phyloP scores from a whole-genome alignment of 2,113 vertebrate species.

The Lutjanus erythropterus region DNA sequence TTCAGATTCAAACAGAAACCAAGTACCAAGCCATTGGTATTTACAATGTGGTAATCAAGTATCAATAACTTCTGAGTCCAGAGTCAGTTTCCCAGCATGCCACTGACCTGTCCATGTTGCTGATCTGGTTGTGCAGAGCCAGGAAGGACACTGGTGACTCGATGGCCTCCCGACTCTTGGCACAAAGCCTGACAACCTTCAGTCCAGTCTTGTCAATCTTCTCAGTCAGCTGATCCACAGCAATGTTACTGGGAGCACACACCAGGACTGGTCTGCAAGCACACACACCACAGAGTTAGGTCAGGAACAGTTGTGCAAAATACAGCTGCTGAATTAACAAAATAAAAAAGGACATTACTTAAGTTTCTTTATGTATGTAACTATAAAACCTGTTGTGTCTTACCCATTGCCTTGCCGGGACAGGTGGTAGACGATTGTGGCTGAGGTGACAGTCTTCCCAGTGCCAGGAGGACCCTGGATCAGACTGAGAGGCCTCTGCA shows the following conservation, averaged over 20 bases:
- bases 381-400: constrained; percentile 3
- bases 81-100: neutral
- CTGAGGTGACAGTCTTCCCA: constrained; percentile 97
- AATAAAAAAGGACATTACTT: neutral
- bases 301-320: neutral
- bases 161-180: constrained; percentile 97
- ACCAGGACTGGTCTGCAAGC: constrained; percentile 92
- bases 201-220: constrained; percentile 98
- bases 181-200: constrained; percentile 97
- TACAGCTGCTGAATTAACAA: neutral
- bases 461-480: constrained; percentile 98
- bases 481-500: constrained; percentile 97
- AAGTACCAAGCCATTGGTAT: neutral
- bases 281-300: constrained; percentile 1
- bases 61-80: neutral
- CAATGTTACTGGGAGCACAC: constrained; percentile 98
- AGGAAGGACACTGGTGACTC: constrained; percentile 98
- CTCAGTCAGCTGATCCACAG: constrained; percentile 97
- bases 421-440: constrained; percentile 98
- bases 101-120: constrained; percentile 98
- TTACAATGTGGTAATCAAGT: neutral
- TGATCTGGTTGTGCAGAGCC: constrained; percentile 98
- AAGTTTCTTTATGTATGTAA: no score
- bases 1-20: no score
- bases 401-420: constrained; percentile 98